phyloP scores from a whole-genome alignment of 2,888 invertebrate genomes.

The Oscheius myriophilus region DNA sequence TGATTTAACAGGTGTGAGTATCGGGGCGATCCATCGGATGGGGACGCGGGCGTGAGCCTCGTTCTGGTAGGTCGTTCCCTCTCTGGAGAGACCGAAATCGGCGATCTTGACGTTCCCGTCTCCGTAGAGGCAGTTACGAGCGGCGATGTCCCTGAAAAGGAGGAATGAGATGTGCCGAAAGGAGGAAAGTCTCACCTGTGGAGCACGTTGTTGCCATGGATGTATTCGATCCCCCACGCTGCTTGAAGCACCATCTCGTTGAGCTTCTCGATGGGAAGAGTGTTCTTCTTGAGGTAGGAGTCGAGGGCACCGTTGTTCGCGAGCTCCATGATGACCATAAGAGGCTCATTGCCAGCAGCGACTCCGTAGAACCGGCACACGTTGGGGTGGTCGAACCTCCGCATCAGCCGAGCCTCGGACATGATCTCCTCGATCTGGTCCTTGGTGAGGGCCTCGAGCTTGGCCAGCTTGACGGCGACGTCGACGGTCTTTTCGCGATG shows the following conservation, averaged over 20 bases:
- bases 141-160: conserved; percentile 40
- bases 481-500: too few species aligned
- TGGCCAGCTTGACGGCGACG: conserved; percentile 37
- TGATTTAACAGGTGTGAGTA: too few species aligned
- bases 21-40: conserved; percentile 52
- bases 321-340: conserved; percentile 61
- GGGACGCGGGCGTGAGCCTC: conserved; percentile 38
- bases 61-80: conserved; percentile 37
- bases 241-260: conserved; percentile 55
- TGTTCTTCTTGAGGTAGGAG: conserved; percentile 53
- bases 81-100: conserved; percentile 47
- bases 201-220: too few species aligned
- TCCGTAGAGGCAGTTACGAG: conserved; percentile 50
- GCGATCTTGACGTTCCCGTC: conserved; percentile 47
- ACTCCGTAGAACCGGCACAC: conserved; percentile 53
- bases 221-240: conserved; percentile 44
- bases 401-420: conserved; percentile 59
- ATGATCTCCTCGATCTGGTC: conserved; percentile 61
- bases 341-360: conserved; percentile 52
- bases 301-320: conserved; percentile 52
- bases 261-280: conserved; percentile 33
- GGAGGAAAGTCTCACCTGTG: too few species aligned
- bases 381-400: conserved; percentile 55
- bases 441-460: conserved; percentile 53
- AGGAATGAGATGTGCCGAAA: too few species aligned